phyloP scores from a whole-genome alignment of 2,888 invertebrate genomes.

The Volucella bombylans region DNA sequence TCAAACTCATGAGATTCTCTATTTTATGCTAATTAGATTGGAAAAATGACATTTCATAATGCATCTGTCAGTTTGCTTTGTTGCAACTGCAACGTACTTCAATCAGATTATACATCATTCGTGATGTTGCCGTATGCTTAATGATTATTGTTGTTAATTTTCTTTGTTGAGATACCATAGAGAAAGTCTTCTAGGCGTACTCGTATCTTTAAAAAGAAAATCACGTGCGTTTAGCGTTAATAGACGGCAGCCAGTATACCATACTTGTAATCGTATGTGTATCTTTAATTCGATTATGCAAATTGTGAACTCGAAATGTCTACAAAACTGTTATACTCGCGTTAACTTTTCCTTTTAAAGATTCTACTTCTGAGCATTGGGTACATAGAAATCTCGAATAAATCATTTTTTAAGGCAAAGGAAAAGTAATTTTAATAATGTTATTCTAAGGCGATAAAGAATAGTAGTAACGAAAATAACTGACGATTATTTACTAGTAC shows the following conservation, averaged over 20 bases:
- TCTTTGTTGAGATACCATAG: background rate
- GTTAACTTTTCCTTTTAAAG: slow-evolving; percentile 53
- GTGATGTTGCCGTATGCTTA: no score
- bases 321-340: slow-evolving; percentile 5
- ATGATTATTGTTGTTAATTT: background rate
- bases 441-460: slow-evolving; percentile 21
- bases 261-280: background rate
- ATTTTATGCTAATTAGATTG: slow-evolving; percentile 48
- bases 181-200: slow-evolving; percentile 28
- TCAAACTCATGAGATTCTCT: slow-evolving; percentile 19
- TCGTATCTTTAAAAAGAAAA: slow-evolving; percentile 1
- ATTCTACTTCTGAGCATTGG: slow-evolving; percentile 27
- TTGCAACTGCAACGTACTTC: background rate
- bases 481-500: background rate
- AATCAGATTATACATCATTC: background rate
- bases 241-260: slow-evolving; percentile 17
- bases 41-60: slow-evolving; percentile 45
- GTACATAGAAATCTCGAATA: slow-evolving; percentile 23
- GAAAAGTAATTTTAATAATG: slow-evolving; percentile 18
- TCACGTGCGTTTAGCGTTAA: slow-evolving; percentile 31
- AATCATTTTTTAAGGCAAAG: slow-evolving; percentile 29
- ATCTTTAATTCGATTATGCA: slow-evolving; percentile 36
- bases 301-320: slow-evolving; percentile 20
- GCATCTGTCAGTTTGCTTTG: slow-evolving; percentile 17
- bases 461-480: slow-evolving; percentile 19